Conservation (phyloP, 1,140 invertebrate genomes). For the Penaeus japonicus region DNA sequence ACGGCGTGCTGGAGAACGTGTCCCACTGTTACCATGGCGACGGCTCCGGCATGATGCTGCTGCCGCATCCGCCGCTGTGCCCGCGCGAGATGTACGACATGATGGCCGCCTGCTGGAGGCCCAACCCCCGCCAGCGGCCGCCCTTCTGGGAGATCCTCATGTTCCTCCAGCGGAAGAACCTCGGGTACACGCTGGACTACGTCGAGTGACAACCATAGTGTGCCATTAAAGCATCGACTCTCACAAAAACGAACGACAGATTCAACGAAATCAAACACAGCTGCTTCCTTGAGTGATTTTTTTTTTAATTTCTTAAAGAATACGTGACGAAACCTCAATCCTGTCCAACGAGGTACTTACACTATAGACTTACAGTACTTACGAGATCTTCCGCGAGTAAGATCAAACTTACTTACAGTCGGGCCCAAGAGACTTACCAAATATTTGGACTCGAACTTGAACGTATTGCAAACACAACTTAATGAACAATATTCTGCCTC, state of each 20-base stretch:
- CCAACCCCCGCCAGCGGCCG: constrained; percentile 79
- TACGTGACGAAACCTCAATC: too few species aligned
- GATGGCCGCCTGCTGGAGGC: constrained; percentile 89
- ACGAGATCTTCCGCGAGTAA: too few species aligned
- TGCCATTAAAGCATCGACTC: neutral
- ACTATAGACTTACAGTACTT: too few species aligned
- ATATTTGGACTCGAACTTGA: too few species aligned
- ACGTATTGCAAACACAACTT: too few species aligned
- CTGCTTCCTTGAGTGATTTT: neutral
- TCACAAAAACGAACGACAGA: neutral
- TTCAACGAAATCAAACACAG: neutral
- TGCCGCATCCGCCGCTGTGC: constrained; percentile 75
- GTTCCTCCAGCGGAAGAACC: constrained; percentile 77
- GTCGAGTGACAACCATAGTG: neutral
- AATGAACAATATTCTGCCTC: too few species aligned
- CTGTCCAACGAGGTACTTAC: too few species aligned
- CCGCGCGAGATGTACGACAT: constrained; percentile 87
- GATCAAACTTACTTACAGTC: too few species aligned
- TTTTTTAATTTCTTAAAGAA: too few species aligned
- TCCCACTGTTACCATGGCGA: constrained; percentile 75
- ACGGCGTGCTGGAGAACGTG: constrained; percentile 81
- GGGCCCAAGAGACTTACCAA: too few species aligned
- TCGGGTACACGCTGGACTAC: constrained; percentile 60
- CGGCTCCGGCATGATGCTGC: constrained; percentile 64
- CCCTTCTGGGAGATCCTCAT: constrained; percentile 87